phyloP scores from a whole-genome alignment of 2,888 invertebrate species.

The Euplexia lucipara region DNA sequence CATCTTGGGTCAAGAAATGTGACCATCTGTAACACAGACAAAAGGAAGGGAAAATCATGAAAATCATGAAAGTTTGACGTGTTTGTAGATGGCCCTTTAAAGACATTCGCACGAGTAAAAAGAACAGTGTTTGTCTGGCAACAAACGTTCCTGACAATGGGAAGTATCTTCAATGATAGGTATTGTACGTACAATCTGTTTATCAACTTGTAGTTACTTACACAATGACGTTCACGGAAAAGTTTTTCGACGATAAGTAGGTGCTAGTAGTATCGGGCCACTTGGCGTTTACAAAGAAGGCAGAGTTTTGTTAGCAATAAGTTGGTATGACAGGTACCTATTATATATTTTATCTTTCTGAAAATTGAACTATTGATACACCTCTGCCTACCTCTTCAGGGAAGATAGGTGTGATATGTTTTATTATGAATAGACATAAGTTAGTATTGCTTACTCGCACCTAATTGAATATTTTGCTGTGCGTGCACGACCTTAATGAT shows the following conservation, averaged over 20 bases:
- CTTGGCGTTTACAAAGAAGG: slow-evolving; percentile 12
- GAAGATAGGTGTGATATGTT: too few species aligned
- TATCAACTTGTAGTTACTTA: slow-evolving; percentile 37
- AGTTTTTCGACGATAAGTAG: slow-evolving; percentile 42
- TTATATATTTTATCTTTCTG: not conserved
- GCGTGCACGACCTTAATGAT: too few species aligned
- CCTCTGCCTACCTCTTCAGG: too few species aligned
- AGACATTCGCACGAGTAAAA: slow-evolving; percentile 9
- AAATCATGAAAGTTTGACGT: too few species aligned
- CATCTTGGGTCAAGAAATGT: too few species aligned
- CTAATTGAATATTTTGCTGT: not conserved
- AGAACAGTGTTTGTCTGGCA: slow-evolving; percentile 24
- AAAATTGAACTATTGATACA: too few species aligned
- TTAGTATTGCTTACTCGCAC: too few species aligned
- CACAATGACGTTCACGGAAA: slow-evolving; percentile 47
- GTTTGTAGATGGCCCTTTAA: too few species aligned
- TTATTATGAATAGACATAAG: too few species aligned
- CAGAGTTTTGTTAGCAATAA: not conserved
- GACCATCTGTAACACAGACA: too few species aligned
- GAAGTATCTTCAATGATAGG: slow-evolving; percentile 47
- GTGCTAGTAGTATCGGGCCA: slow-evolving; percentile 32
- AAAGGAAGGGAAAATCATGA: too few species aligned
- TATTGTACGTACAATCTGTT: slow-evolving; percentile 51
- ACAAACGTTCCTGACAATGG: slow-evolving; percentile 42
- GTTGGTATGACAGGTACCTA: not conserved